phyloP scores from a whole-genome alignment of 1,140 invertebrate species.

The Drosophila tristis region DNA sequence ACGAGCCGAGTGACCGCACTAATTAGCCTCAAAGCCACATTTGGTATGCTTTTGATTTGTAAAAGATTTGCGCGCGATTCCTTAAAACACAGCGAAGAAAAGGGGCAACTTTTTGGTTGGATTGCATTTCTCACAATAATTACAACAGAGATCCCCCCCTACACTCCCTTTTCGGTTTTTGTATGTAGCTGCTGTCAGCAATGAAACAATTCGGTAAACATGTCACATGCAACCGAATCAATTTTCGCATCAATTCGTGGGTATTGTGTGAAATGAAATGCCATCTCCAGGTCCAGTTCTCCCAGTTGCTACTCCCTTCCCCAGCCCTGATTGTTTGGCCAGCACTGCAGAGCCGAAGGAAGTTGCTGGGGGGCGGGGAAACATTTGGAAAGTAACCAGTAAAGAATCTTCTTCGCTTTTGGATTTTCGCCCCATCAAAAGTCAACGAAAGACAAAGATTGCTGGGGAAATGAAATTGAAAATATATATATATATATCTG shows the following conservation, averaged over 20 bases:
- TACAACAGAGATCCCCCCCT: slow-evolving; percentile 35
- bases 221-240: slow-evolving; percentile 81
- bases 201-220: slow-evolving; percentile 76
- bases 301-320: slow-evolving; percentile 12
- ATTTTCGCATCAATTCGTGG: slow-evolving; percentile 77
- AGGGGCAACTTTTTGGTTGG: background rate
- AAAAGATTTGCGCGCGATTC: slow-evolving; percentile 70
- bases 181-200: slow-evolving; percentile 23
- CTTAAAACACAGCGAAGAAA: slow-evolving; percentile 25
- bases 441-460: slow-evolving; percentile 55
- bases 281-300: slow-evolving; percentile 37
- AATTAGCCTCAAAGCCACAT: slow-evolving; percentile 80
- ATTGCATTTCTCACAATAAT: slow-evolving; percentile 59
- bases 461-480: slow-evolving; percentile 46
- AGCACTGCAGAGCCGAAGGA: slow-evolving; percentile 1
- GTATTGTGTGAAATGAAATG: slow-evolving; percentile 69
- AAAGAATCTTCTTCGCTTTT: slow-evolving; percentile 23
- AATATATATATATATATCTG: slow-evolving; percentile 10
- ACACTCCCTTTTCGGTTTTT: background rate
- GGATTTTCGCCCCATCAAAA: slow-evolving; percentile 53
- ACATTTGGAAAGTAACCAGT: slow-evolving; percentile 67
- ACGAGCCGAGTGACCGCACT: slow-evolving; percentile 70
- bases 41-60: slow-evolving; percentile 81
- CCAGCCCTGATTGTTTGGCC: slow-evolving; percentile 3
- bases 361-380: slow-evolving; percentile 15